Base-by-base conservation (phyloP, 2,797 vertebrate genomes). In the Sebastes steindachneri region DNA sequence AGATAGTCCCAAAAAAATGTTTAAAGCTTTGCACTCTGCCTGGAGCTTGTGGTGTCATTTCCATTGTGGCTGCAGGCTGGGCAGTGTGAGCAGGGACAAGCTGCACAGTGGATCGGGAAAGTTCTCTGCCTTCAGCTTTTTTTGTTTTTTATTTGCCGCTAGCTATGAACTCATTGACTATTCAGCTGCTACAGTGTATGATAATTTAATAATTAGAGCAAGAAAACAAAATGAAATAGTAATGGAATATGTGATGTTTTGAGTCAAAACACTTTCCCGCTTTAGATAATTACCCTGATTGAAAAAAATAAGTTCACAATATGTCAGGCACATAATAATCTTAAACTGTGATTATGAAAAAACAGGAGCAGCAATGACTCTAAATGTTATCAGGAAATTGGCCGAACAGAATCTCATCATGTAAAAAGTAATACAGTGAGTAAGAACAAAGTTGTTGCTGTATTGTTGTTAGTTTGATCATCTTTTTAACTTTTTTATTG, bases 151-250 rank as follows among this genome's bases (percentile, higher is more conserved):
- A 48, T 72, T 66, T n/a, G 59, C 77, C 77, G 83, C 17, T 11
- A 74, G 83, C 82, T 69, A 62, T 25, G 15, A 73, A 37, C 37
- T 84, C 23, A 79, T 79, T 48, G 28, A 45, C 67, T 73, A 74
- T 89, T 90, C 85, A 66, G 48, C 37, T 62, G 68, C 25, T 53
- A 4, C 69, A 58, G 9, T 65, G 29, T 54, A 58, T 76, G 65
- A 71, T 79, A 77, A 89, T 82, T 84, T 65, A 62, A 87, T 90
- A 82, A 85, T 91, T 89, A 85, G 48, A 83, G 68, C 69, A 59
- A 72, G 71, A 70, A 84, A 86, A 82, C 35, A 69, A 77, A 84
- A 84, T 73, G 26, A 90, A 88, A 84, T 25, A 66, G 37, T 64
- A 60, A 82, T 82, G 66, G 64, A 81, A 83, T 86, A 76, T 85